Conservation (phyloP, 1,140 invertebrate genomes). For the Stegodyphus mimosarum region DNA sequence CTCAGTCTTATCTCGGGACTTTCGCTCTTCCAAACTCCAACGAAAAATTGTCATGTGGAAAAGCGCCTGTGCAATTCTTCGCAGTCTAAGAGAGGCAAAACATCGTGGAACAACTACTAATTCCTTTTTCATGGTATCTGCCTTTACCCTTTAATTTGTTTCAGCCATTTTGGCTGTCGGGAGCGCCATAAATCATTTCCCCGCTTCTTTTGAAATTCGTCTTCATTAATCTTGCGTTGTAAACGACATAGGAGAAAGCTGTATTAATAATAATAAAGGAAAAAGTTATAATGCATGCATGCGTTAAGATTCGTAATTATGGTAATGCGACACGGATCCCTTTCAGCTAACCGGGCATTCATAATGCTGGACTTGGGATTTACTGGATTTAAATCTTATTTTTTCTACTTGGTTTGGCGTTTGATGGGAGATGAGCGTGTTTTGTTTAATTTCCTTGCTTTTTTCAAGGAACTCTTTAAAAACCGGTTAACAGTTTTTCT, state of each 20-base stretch:
- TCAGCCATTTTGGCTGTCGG: background rate
- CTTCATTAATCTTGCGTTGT: constrained; percentile 42
- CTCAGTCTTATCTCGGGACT: no score
- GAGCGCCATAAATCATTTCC: constrained; percentile 32
- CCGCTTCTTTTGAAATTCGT: constrained; percentile 42
- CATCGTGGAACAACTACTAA: background rate
- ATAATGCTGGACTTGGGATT: background rate
- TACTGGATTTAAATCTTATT: background rate
- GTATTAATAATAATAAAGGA: constrained; percentile 12
- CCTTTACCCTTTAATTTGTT: background rate
- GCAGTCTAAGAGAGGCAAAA: background rate
- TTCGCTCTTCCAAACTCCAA: no score
- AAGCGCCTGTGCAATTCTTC: background rate
- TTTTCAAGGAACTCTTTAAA: no score
- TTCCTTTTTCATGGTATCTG: background rate
- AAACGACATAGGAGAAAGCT: constrained; percentile 12
- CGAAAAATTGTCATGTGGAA: background rate
- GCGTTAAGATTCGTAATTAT: constrained; percentile 44
- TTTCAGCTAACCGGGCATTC: constrained; percentile 27
- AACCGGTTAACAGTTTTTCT: no score
- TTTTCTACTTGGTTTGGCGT: background rate
- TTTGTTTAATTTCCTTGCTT: background rate
- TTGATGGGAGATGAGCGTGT: background rate
- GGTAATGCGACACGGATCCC: constrained; percentile 39
- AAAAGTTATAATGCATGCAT: constrained; percentile 4